Percentiles rank a stretch among this genome's conserved stretches.
These are phyloP conservation scores for Drosophila bipectinata DNA, from an alignment of 1,140 invertebrate species.

Conservation along the genomic window DNA sequence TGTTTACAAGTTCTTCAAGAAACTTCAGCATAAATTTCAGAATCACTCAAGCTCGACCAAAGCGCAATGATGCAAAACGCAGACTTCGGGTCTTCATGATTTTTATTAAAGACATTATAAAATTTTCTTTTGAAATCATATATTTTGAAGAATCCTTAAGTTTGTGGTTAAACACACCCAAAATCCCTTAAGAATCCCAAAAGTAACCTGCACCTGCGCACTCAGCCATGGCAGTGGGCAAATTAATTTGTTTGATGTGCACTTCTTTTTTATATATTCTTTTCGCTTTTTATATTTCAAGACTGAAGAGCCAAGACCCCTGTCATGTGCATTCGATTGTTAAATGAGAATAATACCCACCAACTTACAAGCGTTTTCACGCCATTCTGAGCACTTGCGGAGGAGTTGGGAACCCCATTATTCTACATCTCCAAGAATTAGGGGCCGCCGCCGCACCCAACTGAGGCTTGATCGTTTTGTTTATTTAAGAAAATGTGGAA, in stretches of 20 bases:
- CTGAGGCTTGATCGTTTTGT: conserved; percentile 52
- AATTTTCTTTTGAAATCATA: conserved; percentile 31
- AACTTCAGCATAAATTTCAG: conserved; percentile 63
- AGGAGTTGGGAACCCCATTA: conserved; percentile 25
- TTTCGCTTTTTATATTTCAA: not conserved
- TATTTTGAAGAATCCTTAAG: conserved; percentile 7
- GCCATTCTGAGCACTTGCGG: conserved; percentile 71
- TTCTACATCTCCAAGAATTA: conserved; percentile 26
- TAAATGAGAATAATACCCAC: conserved; percentile 73
- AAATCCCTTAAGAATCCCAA: conserved; percentile 1
- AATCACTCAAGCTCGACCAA: conserved; percentile 66
- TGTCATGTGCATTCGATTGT: conserved; percentile 61
- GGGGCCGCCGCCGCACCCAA: conserved; percentile 68
- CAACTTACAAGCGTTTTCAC: conserved; percentile 81
- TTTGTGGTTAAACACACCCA: conserved; percentile 43
- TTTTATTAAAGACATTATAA: conserved; percentile 51
- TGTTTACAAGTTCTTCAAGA: conserved; percentile 32
- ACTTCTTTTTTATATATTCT: conserved; percentile 1
- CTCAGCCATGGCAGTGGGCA: conserved; percentile 43
- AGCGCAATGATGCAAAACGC: conserved; percentile 51
- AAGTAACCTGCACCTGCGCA: conserved; percentile 38
- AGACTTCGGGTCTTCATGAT: conserved; percentile 26
- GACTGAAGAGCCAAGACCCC: not conserved
- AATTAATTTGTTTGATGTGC: conserved; percentile 63
- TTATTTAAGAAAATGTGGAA: conserved; percentile 72